phyloP scores from a whole-genome alignment of 2,888 invertebrate genomes.

The Lithophane ornitopus region DNA sequence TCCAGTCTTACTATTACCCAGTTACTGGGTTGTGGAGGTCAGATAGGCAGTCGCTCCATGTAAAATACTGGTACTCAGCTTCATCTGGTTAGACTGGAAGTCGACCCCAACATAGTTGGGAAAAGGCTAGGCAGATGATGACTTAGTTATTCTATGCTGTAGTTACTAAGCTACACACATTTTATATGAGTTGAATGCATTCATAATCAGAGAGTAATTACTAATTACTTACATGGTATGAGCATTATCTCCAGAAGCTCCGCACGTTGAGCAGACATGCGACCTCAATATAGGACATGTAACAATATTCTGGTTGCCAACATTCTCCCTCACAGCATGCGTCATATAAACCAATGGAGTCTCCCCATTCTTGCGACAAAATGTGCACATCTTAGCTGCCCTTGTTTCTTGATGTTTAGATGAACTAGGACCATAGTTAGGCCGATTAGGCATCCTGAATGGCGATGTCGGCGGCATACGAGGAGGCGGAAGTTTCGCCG shows the following conservation, averaged over 20 bases:
- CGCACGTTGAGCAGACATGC: constrained; percentile 82
- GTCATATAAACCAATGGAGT: constrained; percentile 82
- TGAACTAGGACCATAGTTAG: constrained; percentile 47
- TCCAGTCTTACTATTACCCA: no score
- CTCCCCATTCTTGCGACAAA: constrained; percentile 87
- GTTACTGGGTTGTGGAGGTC: no score
- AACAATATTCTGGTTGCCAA: constrained; percentile 78
- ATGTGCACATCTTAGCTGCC: constrained; percentile 78
- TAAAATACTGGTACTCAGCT: no score
- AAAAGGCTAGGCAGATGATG: no score
- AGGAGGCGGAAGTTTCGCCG: constrained; percentile 1
- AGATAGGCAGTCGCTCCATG: no score
- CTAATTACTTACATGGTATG: constrained; percentile 86
- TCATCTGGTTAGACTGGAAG: no score
- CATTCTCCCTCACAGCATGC: constrained; percentile 80
- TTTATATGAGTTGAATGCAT: not conserved
- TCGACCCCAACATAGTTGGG: no score
- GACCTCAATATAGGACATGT: constrained; percentile 84
- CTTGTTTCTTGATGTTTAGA: constrained; percentile 55
- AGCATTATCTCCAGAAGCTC: constrained; percentile 82
- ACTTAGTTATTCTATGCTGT: not conserved
- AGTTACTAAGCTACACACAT: not conserved
- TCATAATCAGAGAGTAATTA: constrained; percentile 42
- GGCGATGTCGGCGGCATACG: constrained; percentile 48
- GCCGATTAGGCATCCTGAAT: constrained; percentile 27